phyloP scores from a whole-genome alignment of 2,888 invertebrate species.

The Neocrepidodera transversa region DNA sequence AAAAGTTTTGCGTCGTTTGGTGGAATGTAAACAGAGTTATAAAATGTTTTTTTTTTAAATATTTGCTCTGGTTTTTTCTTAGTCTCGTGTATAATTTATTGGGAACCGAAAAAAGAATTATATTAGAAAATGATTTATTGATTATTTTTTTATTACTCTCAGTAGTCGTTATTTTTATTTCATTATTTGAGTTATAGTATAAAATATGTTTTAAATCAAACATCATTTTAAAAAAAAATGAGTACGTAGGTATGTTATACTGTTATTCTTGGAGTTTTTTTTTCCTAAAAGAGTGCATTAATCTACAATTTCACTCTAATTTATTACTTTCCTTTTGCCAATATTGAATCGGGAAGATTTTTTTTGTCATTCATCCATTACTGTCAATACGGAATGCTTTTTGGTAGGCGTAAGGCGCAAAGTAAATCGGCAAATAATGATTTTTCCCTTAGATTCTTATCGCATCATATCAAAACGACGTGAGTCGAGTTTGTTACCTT shows the following conservation, averaged over 20 bases:
- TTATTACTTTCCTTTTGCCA: too few species aligned
- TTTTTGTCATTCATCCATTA: too few species aligned
- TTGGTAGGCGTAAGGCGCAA: neutral
- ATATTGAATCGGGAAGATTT: too few species aligned
- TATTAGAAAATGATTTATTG: neutral
- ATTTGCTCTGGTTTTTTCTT: neutral
- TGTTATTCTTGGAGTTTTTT: too few species aligned
- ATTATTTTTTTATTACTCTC: too few species aligned
- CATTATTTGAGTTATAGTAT: too few species aligned
- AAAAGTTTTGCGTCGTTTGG: conserved; percentile 14
- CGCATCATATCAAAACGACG: conserved; percentile 8
- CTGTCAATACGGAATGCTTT: neutral
- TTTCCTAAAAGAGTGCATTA: too few species aligned
- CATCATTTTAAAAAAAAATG: too few species aligned
- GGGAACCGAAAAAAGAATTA: neutral
- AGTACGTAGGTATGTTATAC: too few species aligned
- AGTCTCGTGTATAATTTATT: neutral
- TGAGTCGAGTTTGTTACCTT: conserved; percentile 25
- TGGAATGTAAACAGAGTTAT: conserved; percentile 14
- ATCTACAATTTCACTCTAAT: too few species aligned
- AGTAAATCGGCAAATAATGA: neutral
- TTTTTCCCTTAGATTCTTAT: neutral
- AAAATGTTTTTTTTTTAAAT: neutral
- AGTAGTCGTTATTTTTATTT: too few species aligned
- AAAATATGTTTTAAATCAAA: too few species aligned